Base-by-base conservation (phyloP, 2,888 invertebrate genomes). In the Neocrepidodera transversa region DNA sequence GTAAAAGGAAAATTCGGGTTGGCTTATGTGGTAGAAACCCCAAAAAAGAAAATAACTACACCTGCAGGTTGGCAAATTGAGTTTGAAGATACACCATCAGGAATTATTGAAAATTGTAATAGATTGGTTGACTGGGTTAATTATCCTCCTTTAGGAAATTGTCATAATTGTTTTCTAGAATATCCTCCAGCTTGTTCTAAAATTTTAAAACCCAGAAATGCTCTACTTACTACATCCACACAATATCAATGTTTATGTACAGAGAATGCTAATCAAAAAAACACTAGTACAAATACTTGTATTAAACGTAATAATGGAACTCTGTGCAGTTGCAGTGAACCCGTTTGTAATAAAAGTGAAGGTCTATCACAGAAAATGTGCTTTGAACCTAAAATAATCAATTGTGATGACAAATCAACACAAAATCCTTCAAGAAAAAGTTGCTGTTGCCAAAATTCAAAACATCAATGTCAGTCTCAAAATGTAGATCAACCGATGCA, bases 61-160 rank as follows among this genome's bases (percentile, higher is more conserved):
- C 77, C 78, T 1, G 68, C 71, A 32, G 78, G 77, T 8, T 79
- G 79, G 79, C 75, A 79, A 59, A 68, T 78, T 2, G 77, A 78
- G 65, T 76, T 78, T 54, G 67, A 70, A 43, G 78, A 76, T 57
- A 78, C 77, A 1, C 77, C 77, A 6, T 75, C 77, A 0, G 66
- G 65, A 51, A 73, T 78, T 14, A 73, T 75, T 38, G 64, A 68
- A 40, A 71, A 73, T 53, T 77, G 76, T 54, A 69, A 72, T 38
- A 71, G 74, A 58, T 74, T 78, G 74, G 67, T 74, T 18, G 62
- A 72, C 1, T 78, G 78, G 78, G 74, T 74, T 4, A 77, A 71
- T 58, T 72, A 70, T 40, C 77, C 77, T 2, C 77, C 77, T 2
- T 32, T 70, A 17, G 66, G 65, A 2, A 54, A 60, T 10, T 60